Evolutionary conservation across 2,797 vertebrate species (phyloP).

Genomic region (Sebastes cheni): DNA sequence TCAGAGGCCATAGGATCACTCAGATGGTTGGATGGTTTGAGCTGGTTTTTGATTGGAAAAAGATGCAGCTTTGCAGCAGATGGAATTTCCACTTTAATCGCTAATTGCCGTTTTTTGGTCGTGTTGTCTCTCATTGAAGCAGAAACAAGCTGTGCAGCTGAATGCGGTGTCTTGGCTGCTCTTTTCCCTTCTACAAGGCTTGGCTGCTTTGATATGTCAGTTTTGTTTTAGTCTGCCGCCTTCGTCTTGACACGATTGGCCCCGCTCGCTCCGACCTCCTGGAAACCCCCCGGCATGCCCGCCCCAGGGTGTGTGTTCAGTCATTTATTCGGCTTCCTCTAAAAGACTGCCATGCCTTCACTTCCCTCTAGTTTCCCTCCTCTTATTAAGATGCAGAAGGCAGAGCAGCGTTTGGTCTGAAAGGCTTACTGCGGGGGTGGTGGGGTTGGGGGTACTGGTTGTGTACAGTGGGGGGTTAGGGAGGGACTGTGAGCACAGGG

Average conservation of each 20-base stretch:
- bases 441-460: constrained; percentile 45
- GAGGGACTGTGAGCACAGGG: constrained; percentile 43
- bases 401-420: constrained; percentile 69
- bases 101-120: constrained; percentile 76
- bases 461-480: constrained; percentile 66
- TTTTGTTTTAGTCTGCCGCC: constrained; percentile 79
- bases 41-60: constrained; percentile 61
- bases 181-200: constrained; percentile 71
- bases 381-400: constrained; percentile 78
- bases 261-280: constrained; percentile 68
- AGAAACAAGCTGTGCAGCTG: constrained; percentile 70
- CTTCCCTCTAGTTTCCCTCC: constrained; percentile 77
- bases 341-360: constrained; percentile 77
- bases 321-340: constrained; percentile 80
- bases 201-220: constrained; percentile 80
- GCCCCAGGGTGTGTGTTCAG: constrained; percentile 79
- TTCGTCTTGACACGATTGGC: constrained; percentile 78
- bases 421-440: constrained; percentile 51
- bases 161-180: constrained; percentile 68
- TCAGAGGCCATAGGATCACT: constrained; percentile 50
- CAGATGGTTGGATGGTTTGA: constrained; percentile 42
- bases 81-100: constrained; percentile 69
- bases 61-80: constrained; percentile 42
- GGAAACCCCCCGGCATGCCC: constrained; percentile 77
- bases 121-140: constrained; percentile 72